phyloP scores from a whole-genome alignment of 2,888 invertebrate genomes.

The Scelioninae gen. 1 region DNA sequence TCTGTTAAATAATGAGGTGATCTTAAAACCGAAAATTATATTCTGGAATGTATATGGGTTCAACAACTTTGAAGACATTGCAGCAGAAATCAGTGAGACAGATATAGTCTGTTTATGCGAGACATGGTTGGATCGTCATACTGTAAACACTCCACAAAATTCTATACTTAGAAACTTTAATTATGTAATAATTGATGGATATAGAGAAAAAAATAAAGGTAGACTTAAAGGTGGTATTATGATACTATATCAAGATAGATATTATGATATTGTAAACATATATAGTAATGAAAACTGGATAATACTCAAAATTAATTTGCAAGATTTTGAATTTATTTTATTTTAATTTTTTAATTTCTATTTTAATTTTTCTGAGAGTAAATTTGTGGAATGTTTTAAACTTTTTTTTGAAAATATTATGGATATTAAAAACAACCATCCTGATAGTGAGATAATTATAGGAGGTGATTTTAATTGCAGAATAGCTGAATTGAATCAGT shows the following conservation, averaged over 20 bases:
- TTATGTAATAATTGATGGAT: not conserved
- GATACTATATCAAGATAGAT: not conserved
- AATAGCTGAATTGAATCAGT: slow-evolving; percentile 1
- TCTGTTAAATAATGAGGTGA: no score
- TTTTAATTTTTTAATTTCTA: not conserved
- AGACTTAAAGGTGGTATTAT: not conserved
- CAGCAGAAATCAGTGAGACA: no score
- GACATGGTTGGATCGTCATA: not conserved
- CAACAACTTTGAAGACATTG: no score
- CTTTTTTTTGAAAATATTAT: not conserved
- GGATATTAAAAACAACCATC: not conserved
- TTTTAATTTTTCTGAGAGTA: no score
- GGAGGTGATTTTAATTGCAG: slow-evolving; percentile 7
- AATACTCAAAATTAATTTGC: not conserved
- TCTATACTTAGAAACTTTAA: not conserved
- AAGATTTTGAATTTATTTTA: not conserved
- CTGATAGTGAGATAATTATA: not conserved
- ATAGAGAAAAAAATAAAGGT: not conserved
- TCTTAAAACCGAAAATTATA: no score
- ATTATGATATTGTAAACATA: not conserved
- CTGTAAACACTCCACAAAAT: not conserved
- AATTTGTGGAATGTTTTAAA: not conserved
- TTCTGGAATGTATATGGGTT: no score
- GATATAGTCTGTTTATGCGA: not conserved
- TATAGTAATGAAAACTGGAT: not conserved